Evolutionary conservation across 2,113 vertebrate genomes (phyloP).

Genomic region (Anarhynchus alexandrinus): DNA sequence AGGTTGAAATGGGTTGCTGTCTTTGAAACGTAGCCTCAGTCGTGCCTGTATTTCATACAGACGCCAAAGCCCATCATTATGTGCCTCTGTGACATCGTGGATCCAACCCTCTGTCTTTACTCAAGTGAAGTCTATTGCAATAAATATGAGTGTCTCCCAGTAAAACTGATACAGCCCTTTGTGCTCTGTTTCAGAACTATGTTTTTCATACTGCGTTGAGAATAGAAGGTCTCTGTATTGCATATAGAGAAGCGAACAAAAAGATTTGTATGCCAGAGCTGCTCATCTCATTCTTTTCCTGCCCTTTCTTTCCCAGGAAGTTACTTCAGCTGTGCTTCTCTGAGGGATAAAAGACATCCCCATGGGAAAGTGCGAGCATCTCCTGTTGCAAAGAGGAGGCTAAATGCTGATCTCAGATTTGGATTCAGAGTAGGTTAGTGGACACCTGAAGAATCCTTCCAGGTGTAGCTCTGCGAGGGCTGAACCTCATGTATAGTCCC

Average conservation of each 20-base stretch:
- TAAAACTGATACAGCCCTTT: background rate
- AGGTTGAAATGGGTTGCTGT: background rate
- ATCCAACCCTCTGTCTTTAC: background rate
- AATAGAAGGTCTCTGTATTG: background rate
- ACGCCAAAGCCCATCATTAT: background rate
- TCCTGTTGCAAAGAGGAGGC: background rate
- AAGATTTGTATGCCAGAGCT: background rate
- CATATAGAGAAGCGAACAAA: background rate
- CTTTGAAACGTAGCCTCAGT: rapidly evolving
- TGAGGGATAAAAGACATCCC: background rate
- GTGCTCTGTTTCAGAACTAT: background rate
- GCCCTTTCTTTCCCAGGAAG: background rate
- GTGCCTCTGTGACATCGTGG: background rate
- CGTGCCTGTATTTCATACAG: background rate
- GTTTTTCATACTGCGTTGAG: background rate
- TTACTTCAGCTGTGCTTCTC: background rate
- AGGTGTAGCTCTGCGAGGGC: background rate
- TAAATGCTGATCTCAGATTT: background rate
- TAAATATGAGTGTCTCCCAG: background rate
- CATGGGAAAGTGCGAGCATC: background rate
- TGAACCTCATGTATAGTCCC: background rate
- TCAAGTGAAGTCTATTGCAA: background rate
- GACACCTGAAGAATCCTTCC: background rate
- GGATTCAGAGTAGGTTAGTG: background rate
- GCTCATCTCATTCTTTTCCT: background rate